Conservation (phyloP, 2,797 vertebrate species). For the Leptatherina wallacei region DNA sequence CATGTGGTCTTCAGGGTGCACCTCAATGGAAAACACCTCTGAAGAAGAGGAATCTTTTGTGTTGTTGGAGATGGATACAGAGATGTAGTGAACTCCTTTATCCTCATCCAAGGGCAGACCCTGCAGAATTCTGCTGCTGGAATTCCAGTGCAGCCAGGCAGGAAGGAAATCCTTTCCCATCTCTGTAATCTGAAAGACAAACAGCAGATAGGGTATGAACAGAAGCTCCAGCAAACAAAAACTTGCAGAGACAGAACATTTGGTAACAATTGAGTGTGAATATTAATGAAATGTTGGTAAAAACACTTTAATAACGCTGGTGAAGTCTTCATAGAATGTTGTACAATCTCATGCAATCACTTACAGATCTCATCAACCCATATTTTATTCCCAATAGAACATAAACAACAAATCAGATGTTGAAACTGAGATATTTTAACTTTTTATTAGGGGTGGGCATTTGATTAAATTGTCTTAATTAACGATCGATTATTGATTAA, state of each 20-base stretch:
- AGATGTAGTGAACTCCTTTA: slow-evolving; percentile 94
- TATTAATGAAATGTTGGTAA: background rate
- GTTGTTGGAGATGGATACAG: slow-evolving; percentile 84
- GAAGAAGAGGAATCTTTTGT: slow-evolving; percentile 73
- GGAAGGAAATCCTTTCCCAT: slow-evolving; percentile 90
- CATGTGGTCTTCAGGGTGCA: slow-evolving; percentile 91
- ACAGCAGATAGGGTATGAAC: background rate
- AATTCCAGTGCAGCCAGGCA: slow-evolving; percentile 93
- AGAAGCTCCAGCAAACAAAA: background rate
- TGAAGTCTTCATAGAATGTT: background rate
- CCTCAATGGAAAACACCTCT: slow-evolving; percentile 93
- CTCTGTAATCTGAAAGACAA: slow-evolving; percentile 85
- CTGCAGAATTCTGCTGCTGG: slow-evolving; percentile 81
- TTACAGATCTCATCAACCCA: background rate
- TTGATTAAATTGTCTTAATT: too few species aligned
- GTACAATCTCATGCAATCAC: background rate
- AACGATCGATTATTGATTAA: too few species aligned
- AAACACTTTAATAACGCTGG: too few species aligned
- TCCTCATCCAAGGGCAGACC: slow-evolving; percentile 94
- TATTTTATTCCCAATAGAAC: background rate
- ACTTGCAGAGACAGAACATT: background rate
- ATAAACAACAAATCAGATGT: background rate
- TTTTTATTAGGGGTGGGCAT: too few species aligned
- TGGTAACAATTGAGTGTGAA: background rate
- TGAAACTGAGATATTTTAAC: background rate